A percentile compares a stretch with the other conserved stretches of the same genome.
These are phyloP conservation scores for Anthopleura xanthogrammica DNA, from an alignment of 92 coral and sea anemone species.

Conservation along the genomic window DNA sequence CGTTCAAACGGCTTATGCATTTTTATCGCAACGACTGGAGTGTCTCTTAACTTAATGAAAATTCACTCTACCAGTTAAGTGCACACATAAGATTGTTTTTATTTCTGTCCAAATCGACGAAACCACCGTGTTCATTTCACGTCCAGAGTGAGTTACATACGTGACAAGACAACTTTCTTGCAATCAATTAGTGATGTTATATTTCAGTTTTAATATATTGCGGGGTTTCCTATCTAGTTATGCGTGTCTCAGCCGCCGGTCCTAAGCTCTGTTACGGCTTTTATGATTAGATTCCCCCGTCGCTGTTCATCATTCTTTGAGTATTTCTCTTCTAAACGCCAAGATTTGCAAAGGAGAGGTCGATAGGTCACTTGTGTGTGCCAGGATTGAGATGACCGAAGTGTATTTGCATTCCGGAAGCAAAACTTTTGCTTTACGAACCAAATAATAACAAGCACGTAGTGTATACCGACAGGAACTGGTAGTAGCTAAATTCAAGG, in stretches of 20 bases:
- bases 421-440: slow-evolving; percentile 35
- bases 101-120: neutral
- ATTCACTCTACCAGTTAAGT: neutral
- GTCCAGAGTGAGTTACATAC: slow-evolving; percentile 10
- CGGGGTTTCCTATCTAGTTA: slow-evolving; percentile 35
- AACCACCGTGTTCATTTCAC: slow-evolving; percentile 15
- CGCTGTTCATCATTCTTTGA: slow-evolving; percentile 33
- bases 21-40: neutral
- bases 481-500: neutral
- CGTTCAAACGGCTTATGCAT: neutral
- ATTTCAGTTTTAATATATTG: slow-evolving; percentile 52
- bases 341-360: slow-evolving; percentile 63
- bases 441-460: slow-evolving; percentile 19
- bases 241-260: neutral
- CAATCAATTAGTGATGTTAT: slow-evolving; percentile 69
- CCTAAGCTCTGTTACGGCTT: slow-evolving; percentile 5
- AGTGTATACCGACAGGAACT: slow-evolving; percentile 51
- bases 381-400: slow-evolving; percentile 51
- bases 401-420: slow-evolving; percentile 87
- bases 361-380: slow-evolving; percentile 86
- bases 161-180: slow-evolving; percentile 39
- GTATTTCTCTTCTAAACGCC: slow-evolving; percentile 61
- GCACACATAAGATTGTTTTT: neutral
- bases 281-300: neutral
- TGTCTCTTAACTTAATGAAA: neutral